Conservation (phyloP, 2,888 invertebrate genomes). For the Agonopterix alstromeriana region DNA sequence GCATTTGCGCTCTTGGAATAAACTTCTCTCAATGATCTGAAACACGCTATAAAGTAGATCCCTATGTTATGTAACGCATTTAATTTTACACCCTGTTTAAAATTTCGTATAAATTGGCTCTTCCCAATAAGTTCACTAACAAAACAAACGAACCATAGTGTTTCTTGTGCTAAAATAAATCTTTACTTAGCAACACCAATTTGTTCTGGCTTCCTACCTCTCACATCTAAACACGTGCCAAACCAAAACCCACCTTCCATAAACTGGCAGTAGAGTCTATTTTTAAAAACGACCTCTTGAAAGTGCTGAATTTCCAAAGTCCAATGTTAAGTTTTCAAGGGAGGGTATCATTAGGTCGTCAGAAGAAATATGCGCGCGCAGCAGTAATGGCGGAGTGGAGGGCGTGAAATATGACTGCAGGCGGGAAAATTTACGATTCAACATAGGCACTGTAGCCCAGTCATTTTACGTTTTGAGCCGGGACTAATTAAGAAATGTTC, state of each 20-base stretch:
- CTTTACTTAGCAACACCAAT: constrained; percentile 9
- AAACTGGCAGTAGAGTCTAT: neutral
- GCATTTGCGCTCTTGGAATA: too few species aligned
- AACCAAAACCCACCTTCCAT: neutral
- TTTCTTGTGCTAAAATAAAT: constrained; percentile 12
- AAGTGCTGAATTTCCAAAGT: neutral
- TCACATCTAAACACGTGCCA: neutral
- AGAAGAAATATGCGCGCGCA: constrained; percentile 16
- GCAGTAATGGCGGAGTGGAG: constrained; percentile 19
- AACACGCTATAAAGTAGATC: too few species aligned
- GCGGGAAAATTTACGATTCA: constrained; percentile 34
- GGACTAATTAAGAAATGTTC: too few species aligned
- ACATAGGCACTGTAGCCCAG: constrained; percentile 1
- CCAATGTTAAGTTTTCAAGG: neutral
- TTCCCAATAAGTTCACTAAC: too few species aligned
- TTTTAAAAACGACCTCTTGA: neutral
- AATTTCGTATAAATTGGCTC: too few species aligned
- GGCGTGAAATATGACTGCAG: constrained; percentile 17
- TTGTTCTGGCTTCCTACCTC: constrained; percentile 12
- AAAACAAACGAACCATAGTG: neutral
- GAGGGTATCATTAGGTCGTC: constrained; percentile 20
- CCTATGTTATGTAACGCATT: too few species aligned
- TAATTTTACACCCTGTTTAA: too few species aligned
- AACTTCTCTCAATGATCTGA: too few species aligned
- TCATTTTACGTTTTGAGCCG: too few species aligned